These are phyloP conservation scores for Lomographa bimaculata DNA, from an alignment of 2,888 invertebrate genomes.

Conservation along the genomic window DNA sequence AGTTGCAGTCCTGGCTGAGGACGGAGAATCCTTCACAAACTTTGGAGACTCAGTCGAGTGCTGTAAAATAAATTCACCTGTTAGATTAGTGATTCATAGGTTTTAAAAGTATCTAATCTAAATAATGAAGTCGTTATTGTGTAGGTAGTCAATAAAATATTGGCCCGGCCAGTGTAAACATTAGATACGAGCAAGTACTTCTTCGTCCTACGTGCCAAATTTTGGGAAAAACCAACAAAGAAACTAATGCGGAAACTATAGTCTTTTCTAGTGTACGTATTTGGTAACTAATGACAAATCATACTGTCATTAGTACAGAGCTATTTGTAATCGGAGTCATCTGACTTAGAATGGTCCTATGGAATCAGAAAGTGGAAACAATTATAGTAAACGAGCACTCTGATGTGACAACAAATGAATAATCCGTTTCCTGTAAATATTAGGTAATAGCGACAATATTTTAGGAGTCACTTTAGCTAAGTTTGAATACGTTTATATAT, in stretches of 20 bases:
- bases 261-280: too few species aligned
- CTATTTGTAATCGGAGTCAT: constrained; percentile 23
- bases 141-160: constrained; percentile 17
- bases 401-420: neutral
- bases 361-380: constrained; percentile 44
- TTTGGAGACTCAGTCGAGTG: constrained; percentile 36
- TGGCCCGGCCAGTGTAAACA: too few species aligned
- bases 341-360: constrained; percentile 27
- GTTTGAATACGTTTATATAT: too few species aligned
- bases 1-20: constrained; percentile 1
- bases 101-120: constrained; percentile 19
- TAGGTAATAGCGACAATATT: too few species aligned
- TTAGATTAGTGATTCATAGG: constrained; percentile 1
- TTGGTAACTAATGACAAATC: neutral
- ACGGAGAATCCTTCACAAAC: constrained; percentile 9
- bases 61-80: too few species aligned
- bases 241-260: neutral
- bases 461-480: too few species aligned
- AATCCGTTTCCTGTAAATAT: too few species aligned
- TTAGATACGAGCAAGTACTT: too few species aligned
- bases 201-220: constrained; percentile 6
- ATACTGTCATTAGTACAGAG: too few species aligned
- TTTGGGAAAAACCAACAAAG: constrained; percentile 12
- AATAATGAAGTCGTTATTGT: constrained; percentile 5
- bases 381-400: constrained; percentile 10